Conservation (phyloP, 2,113 vertebrate genomes). For the Alethe diademata region DNA sequence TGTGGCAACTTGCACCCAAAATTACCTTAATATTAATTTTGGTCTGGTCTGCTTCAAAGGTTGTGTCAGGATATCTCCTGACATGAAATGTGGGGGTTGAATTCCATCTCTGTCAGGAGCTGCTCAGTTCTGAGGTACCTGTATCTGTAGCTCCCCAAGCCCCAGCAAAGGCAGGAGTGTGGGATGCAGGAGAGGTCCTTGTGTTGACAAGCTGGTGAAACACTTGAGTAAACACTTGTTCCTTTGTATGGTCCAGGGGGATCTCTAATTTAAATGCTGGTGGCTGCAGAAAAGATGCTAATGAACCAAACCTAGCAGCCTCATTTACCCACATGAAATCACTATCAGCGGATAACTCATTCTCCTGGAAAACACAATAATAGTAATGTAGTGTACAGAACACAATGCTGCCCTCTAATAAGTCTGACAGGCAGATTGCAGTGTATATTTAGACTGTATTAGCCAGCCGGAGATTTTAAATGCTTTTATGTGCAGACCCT, state of each 20-base stretch:
- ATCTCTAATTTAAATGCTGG: conserved; percentile 3
- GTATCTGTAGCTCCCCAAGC: neutral
- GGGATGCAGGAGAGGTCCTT: neutral
- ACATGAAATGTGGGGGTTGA: rapidly evolving
- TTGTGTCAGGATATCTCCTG: neutral
- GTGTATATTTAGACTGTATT: conserved; percentile 22
- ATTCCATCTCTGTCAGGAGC: neutral
- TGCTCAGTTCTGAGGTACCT: neutral
- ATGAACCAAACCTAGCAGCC: conserved; percentile 7
- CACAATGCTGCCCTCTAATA: conserved; percentile 22
- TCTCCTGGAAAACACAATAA: conserved; percentile 47
- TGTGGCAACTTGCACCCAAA: neutral
- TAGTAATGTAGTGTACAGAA: conserved; percentile 24
- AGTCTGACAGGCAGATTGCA: conserved; percentile 33
- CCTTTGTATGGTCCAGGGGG: neutral
- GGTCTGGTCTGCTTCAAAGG: neutral
- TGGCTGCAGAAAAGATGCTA: neutral
- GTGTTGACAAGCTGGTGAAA: neutral
- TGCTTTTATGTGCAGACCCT: neutral
- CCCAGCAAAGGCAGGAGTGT: neutral
- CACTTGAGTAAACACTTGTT: neutral
- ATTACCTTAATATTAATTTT: neutral
- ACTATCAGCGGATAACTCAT: conserved; percentile 2
- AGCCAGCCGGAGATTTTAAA: conserved; percentile 2
- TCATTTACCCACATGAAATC: conserved; percentile 24